These are phyloP conservation scores for Ammodytes marinus DNA, from an alignment of 2,113 vertebrate genomes.

Conservation along the genomic window DNA sequence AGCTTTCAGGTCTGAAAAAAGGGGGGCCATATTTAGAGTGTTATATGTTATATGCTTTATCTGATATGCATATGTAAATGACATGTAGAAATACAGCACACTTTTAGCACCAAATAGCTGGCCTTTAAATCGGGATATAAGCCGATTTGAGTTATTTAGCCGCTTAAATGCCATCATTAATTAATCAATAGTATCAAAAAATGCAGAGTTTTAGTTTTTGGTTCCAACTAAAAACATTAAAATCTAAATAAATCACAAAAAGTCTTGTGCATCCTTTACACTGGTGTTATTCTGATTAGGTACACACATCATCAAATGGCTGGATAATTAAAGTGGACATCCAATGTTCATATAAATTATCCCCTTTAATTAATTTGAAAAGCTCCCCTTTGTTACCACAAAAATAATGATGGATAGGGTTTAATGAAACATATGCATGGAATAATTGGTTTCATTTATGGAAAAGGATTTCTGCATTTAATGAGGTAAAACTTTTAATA, in stretches of 20 bases:
- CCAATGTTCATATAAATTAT: conserved; percentile 70
- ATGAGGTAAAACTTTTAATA: conserved; percentile 79
- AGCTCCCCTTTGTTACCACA: conserved; percentile 66
- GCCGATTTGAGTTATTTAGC: conserved; percentile 21
- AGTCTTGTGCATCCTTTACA: conserved; percentile 16
- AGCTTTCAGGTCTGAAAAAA: conserved; percentile 73
- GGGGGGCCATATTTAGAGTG: conserved; percentile 70
- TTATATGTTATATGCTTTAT: conserved; percentile 64
- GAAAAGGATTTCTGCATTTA: conserved; percentile 65
- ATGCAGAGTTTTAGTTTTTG: conserved; percentile 21
- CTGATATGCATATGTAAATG: conserved; percentile 68
- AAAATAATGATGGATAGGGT: conserved; percentile 70
- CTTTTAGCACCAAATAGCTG: conserved; percentile 15
- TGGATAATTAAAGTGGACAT: conserved; percentile 76
- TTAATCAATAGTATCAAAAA: conserved; percentile 16
- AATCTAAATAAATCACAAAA: conserved; percentile 45
- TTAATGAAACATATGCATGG: conserved; percentile 71
- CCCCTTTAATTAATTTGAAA: conserved; percentile 79
- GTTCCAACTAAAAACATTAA: neutral
- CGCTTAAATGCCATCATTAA: neutral
- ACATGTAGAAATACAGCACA: conserved; percentile 38
- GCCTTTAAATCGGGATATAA: conserved; percentile 28
- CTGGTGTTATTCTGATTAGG: conserved; percentile 56
- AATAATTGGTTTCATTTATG: conserved; percentile 73
- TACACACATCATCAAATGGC: conserved; percentile 66